A percentile compares a stretch with the other conserved stretches of the same genome.
These are phyloP conservation scores for Lasioglossum morio DNA, from an alignment of 2,888 invertebrate species.

Conservation along the genomic window DNA sequence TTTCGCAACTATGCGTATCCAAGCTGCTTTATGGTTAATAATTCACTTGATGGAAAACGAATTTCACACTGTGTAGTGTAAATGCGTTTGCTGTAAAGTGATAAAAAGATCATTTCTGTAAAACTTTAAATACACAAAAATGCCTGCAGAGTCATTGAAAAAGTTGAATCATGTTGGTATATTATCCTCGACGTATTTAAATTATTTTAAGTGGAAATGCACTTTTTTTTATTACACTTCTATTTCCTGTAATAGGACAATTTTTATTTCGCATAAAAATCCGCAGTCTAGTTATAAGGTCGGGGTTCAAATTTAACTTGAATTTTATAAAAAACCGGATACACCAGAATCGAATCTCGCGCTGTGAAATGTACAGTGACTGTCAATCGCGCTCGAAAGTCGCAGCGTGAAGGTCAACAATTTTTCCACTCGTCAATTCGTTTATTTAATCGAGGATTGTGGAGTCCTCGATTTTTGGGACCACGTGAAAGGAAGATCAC, in stretches of 20 bases:
- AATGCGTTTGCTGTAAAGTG: neutral
- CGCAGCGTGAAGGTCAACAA: neutral
- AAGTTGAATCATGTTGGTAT: neutral
- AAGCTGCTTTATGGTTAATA: neutral
- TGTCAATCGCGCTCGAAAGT: neutral
- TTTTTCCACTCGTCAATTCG: neutral
- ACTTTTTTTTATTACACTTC: neutral
- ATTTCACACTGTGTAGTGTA: neutral
- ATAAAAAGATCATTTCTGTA: neutral
- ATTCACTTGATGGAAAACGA: neutral
- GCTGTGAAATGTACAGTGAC: neutral
- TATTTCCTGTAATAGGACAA: neutral
- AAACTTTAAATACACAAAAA: neutral
- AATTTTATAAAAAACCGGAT: neutral
- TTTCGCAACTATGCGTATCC: neutral
- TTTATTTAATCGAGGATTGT: neutral
- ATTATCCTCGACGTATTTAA: neutral
- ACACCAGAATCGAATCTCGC: neutral
- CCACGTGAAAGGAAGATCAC: neutral
- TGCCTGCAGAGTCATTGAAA: neutral
- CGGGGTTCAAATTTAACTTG: neutral
- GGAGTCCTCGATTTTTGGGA: neutral
- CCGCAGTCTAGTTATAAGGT: neutral
- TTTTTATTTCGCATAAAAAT: neutral
- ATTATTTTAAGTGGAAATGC: neutral